Conservation (phyloP, 2,113 vertebrate species). For the Piaya cayana region DNA sequence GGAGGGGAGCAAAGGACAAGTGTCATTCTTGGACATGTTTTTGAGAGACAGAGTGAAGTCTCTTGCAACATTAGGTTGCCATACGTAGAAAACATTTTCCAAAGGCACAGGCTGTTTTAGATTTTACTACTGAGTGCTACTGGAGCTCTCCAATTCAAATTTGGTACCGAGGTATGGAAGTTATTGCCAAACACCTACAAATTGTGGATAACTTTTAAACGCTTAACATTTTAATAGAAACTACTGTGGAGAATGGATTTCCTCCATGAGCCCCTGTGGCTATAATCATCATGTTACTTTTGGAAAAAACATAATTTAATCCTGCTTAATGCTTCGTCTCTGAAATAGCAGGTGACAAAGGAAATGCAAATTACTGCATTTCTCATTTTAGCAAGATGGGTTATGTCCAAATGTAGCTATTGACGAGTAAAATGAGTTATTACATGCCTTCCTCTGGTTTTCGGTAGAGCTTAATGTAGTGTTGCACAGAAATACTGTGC, state of each 20-base stretch:
- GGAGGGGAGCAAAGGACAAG: neutral
- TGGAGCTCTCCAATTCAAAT: neutral
- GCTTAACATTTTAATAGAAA: neutral
- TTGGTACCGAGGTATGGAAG: neutral
- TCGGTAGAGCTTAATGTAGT: neutral
- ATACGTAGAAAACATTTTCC: neutral
- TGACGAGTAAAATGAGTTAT: neutral
- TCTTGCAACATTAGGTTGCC: neutral
- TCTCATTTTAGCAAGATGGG: neutral
- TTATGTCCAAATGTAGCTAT: neutral
- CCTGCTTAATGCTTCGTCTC: neutral
- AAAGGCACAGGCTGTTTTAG: neutral
- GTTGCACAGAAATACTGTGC: neutral
- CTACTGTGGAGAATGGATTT: neutral
- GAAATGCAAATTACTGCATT: neutral
- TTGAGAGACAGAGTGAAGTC: neutral
- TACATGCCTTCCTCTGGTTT: neutral
- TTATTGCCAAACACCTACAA: neutral
- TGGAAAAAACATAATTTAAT: neutral
- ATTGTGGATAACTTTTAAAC: neutral
- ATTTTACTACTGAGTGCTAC: accelerated
- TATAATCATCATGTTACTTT: neutral
- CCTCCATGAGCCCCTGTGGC: neutral
- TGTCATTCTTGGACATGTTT: neutral
- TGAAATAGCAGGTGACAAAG: constrained; percentile 2